Percentiles rank a stretch among this genome's conserved stretches.
These are phyloP conservation scores for Genyomyrus donnyi DNA, from an alignment of 2,113 vertebrate genomes.

Conservation along the genomic window DNA sequence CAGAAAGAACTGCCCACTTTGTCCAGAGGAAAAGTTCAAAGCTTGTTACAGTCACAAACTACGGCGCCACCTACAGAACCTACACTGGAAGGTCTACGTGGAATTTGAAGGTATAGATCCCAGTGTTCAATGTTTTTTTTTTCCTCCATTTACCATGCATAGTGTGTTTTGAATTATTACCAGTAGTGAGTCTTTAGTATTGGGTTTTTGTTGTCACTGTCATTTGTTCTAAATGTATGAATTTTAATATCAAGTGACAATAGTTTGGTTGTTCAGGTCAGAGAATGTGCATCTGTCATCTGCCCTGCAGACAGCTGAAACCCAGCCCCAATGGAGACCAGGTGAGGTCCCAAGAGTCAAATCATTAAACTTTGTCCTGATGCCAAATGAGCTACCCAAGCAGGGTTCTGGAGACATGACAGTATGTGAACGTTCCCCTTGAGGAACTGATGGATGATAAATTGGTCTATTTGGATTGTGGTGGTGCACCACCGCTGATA, in stretches of 20 bases:
- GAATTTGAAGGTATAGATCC: conserved; percentile 80
- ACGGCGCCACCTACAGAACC: conserved; percentile 83
- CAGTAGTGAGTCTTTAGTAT: not conserved
- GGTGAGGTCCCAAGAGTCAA: conserved; percentile 41
- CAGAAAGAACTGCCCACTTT: conserved; percentile 81
- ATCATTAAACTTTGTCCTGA: not conserved
- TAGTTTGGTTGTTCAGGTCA: conserved; percentile 61
- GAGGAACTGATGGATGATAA: not conserved
- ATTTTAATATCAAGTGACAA: not conserved
- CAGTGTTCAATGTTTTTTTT: not conserved
- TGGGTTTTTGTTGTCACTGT: not conserved
- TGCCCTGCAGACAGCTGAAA: conserved; percentile 78
- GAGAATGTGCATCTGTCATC: conserved; percentile 94
- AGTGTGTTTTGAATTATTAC: no score
- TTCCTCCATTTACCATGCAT: no score
- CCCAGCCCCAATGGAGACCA: conserved; percentile 69
- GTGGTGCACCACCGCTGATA: not conserved
- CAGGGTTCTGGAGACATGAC: not conserved
- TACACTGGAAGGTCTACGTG: conserved; percentile 95
- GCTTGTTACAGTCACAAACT: conserved; percentile 85
- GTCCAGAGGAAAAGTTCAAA: conserved; percentile 87
- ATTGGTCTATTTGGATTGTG: not conserved
- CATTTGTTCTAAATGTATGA: not conserved
- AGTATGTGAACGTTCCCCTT: not conserved
- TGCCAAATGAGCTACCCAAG: not conserved